Evolutionary conservation across 2,888 invertebrate species (phyloP), one percentile per base, ranked within the genome.

Genomic region (Oxytorus armatus): DNA sequence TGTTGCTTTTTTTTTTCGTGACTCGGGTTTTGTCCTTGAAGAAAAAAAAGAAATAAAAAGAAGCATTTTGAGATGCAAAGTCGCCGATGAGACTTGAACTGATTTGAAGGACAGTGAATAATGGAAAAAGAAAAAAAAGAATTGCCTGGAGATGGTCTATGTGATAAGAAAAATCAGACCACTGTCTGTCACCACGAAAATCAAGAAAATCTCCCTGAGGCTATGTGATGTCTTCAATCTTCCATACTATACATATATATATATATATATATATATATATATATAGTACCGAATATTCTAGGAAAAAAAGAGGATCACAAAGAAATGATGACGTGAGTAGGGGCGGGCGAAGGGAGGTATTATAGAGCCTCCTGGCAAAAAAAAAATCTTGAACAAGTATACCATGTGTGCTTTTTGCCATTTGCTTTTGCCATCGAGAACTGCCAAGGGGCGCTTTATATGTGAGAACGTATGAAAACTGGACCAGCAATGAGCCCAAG

Each of bases 401-500:
- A 55, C 42, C 18, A 69, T 5, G n/a, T 18, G 8, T 39, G 42
- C n/a, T n/a, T n/a, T n/a, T n/a, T n/a, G n/a, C 47, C 55, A 29
- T 44, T 10, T 29, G 29, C 53, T 55, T 74, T 65, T 53, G 25
- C 57, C 10, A 44, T 39, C 61, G 61, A 10, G 33, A 33, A 33
- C 57, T 57, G 51, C 16, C n/a, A 51, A 61, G 57, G 39, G 42
- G 51, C 51, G 36, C 36, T 36, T 36, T 23, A 39, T 42, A 25
- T 18, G 18, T 11, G 61, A 65, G 53, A 69, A 59, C 70, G 59
- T 79, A 29, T 69, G 33, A 77, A 80, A 80, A 80, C 73, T 80
- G 80, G 80, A 80, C 80, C 77, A 73, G 49, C 73, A 63, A 51
- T 77, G 68, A 61, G 80, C 77, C 77, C n/a, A 47, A 77, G 23